A percentile compares a stretch with the other conserved stretches of the same genome.
These are phyloP conservation scores for Chironomus tentans DNA, from an alignment of 2,888 invertebrate species.

Conservation along the genomic window DNA sequence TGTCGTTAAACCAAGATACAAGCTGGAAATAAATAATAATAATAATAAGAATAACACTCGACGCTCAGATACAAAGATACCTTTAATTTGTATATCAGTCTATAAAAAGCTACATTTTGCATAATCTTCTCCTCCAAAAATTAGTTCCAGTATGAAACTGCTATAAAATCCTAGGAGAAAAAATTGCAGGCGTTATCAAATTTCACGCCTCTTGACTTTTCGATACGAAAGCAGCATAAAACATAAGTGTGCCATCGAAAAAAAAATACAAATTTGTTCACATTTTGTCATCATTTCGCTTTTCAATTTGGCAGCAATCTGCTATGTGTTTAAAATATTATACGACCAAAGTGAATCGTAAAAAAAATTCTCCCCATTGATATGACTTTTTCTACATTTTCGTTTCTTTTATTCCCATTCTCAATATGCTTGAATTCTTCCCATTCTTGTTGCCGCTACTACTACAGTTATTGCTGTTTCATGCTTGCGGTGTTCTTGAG, in stretches of 20 bases:
- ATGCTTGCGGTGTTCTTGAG: neutral
- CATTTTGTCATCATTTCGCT: neutral
- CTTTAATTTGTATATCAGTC: no score
- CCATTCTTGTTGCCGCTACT: neutral
- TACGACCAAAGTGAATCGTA: neutral
- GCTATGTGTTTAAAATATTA: neutral
- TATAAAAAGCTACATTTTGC: no score
- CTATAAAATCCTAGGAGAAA: neutral
- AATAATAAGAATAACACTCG: no score
- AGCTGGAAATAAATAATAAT: no score
- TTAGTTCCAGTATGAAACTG: neutral
- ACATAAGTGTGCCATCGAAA: neutral
- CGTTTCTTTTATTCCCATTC: neutral
- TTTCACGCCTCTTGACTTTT: slow-evolving; percentile 3
- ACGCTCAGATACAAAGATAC: no score
- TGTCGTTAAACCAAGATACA: no score
- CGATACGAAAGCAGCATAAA: neutral
- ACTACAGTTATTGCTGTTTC: neutral
- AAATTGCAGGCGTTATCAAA: neutral
- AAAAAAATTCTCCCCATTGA: neutral
- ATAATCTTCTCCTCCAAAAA: no score
- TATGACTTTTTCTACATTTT: neutral
- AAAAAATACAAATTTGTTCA: neutral
- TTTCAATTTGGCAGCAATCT: neutral
- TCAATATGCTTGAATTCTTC: neutral